Evolutionary conservation across 2,888 invertebrate genomes (phyloP).

Genomic region (Phymatocera aterrima): DNA sequence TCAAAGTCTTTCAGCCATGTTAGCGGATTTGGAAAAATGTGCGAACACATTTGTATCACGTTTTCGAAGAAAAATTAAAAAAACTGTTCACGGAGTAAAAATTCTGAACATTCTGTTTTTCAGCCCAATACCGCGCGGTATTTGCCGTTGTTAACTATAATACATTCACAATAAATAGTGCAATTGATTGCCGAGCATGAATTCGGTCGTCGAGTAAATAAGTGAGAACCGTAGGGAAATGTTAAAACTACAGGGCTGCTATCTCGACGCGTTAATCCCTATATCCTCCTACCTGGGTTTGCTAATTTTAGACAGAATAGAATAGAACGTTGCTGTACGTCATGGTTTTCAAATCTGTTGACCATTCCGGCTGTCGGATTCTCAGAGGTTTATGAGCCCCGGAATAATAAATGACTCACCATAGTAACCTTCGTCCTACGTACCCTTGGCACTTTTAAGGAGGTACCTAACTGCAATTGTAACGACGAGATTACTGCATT

Average conservation of each 20-base stretch:
- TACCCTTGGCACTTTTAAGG: constrained; percentile 27
- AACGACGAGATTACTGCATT: constrained; percentile 16
- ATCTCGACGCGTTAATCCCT: not conserved
- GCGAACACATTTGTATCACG: not conserved
- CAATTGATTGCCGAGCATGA: not conserved
- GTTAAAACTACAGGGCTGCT: not conserved
- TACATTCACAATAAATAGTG: not conserved
- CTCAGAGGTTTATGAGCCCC: constrained; percentile 1
- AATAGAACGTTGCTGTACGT: not conserved
- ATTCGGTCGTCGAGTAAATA: not conserved
- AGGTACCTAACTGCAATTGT: constrained; percentile 8
- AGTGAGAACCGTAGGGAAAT: not conserved
- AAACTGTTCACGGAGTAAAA: not conserved
- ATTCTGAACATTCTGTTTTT: not conserved
- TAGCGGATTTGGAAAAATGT: not conserved
- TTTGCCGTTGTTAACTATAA: not conserved
- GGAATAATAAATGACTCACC: not conserved
- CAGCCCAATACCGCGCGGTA: not conserved
- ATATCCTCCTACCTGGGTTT: constrained; percentile 15
- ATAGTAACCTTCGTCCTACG: not conserved
- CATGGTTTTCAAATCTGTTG: not conserved
- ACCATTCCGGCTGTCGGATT: not conserved
- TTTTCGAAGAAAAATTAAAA: not conserved
- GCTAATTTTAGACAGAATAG: not conserved
- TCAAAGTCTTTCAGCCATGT: too few relatives aligned